Base-by-base conservation (phyloP, 2,797 vertebrate species). In the Peromyscus aztecus region DNA sequence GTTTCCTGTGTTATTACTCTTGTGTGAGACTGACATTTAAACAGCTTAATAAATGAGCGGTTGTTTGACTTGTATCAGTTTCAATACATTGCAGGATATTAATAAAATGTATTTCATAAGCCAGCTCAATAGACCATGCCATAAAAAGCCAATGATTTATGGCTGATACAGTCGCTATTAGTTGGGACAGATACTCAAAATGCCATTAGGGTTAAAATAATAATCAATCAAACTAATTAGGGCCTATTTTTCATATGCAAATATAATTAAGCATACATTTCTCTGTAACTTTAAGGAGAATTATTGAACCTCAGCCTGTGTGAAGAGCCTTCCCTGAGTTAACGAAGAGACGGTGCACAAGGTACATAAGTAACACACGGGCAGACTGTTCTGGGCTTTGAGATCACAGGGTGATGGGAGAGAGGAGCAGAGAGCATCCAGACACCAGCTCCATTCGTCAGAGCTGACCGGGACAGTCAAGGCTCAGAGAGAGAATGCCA, bases 141-240 rank as follows among this genome's bases (percentile, higher is more conserved):
- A 69, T 98, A 98, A 98, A 98, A 98, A 98, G 59, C 76, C 12
- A 90, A 69, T 99, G 98, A 99, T 99, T 99, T 99, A 99, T 98
- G 98, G 98, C 96, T 0, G 65, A 98, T 98, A 98, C 98, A 84
- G 97, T 98, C 82, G 97, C 98, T 98, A 98, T 98, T 99, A 98
- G 98, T 98, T 98, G 98, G 98, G 98, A 99, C 98, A 99, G 99
- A 98, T 98, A 99, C 98, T 98, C 98, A 98, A 98, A 98, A 98
- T 98, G 98, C 98, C 98, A 98, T 99, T 98, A 99, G 98, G 98
- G 99, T 99, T 99, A 99, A 99, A 99, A 99, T 98, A 99, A 98
- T 98, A 99, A 99, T 99, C 99, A 99, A 99, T 99, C 99, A 99
- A 98, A 98, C 98, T 99, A 99, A 99, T 99, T 99, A 99, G 98